Evolutionary conservation across 1,140 invertebrate genomes (phyloP), one percentile per base, ranked within the genome.

Genomic region (Sycobia sp.): DNA sequence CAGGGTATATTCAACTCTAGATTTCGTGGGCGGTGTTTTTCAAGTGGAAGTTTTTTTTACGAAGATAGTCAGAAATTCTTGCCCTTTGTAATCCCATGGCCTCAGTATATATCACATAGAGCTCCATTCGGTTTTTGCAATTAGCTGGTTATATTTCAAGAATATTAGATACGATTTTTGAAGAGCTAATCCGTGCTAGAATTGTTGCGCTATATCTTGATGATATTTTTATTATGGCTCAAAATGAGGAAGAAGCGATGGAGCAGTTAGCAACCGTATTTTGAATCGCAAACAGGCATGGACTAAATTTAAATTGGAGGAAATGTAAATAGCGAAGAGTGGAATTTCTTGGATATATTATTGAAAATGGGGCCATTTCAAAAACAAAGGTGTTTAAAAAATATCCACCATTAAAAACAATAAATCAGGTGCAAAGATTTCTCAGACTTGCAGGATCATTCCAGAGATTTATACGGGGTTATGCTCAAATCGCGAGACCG

Each of bases 281-380:
- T 5, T 9, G 57, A 10, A 57, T 65, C 1, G 68, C 76, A 13
- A 63, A 50, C 3, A 56, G 77, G 0, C 75, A 76, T 70, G 78
- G 76, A 4, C 63, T 82, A 41, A 43, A 73, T 32, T 67, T 82
- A 1, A 79, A 78, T 39, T 72, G 73, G 72, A 73, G 75, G 43
- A 82, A 82, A 64, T 73, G 71, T 32, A 32, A 73, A 14, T 67
- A 61, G 14, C 39, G 18, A n/a, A 54, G 60, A 32, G 59, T 80
- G 2, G 70, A 77, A 53, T 80, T 73, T 70, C 64, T 81, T 20
- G 76, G 78, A 27, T 62, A 74, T 49, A 47, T 68, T 4, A 66
- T 75, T 3, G 69, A 75, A 32, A 58, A 67, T 50, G 72, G 75
- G 25, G 43, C 58, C 7, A 59, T 74, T 7, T 64, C n/a, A n/a